Percentiles rank a stretch among this genome's conserved stretches.
These are phyloP conservation scores for Sarcophaga caerulescens DNA, from an alignment of 2,888 invertebrate species.

Conservation along the genomic window DNA sequence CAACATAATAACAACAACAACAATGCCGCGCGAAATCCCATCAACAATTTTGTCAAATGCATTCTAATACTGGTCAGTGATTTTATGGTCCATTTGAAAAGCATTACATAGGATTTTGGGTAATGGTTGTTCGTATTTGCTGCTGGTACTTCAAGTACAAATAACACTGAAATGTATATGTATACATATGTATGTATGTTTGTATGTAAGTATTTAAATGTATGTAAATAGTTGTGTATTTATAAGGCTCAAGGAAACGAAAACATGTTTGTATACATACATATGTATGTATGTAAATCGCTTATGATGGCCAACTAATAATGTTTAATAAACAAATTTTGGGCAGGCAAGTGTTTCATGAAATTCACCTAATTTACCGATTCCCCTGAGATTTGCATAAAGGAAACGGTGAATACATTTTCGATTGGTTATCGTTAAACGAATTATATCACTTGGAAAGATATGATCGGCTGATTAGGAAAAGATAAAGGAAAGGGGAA, in stretches of 20 bases:
- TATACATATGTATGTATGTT: background rate
- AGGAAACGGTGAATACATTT: no score
- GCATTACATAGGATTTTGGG: background rate
- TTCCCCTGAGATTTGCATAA: no score
- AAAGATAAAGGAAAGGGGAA: no score
- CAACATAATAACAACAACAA: background rate
- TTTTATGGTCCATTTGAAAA: conserved; percentile 36
- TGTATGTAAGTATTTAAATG: background rate
- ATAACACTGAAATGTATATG: background rate
- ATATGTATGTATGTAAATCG: background rate
- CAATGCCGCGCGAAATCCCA: conserved; percentile 7
- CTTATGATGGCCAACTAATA: no score
- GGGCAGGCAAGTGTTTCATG: no score
- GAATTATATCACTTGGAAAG: no score
- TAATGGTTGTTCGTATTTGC: conserved; percentile 2
- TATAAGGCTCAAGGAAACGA: background rate
- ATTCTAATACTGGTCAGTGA: conserved; percentile 34
- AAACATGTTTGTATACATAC: background rate
- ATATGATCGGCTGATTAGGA: no score
- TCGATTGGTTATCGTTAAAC: no score
- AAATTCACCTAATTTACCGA: no score
- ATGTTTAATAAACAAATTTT: no score
- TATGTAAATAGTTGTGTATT: background rate
- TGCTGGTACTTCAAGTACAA: background rate
- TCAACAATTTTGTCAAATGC: conserved; percentile 45